phyloP scores from a whole-genome alignment of 2,888 invertebrate species.

The Heliconius charithonia region DNA sequence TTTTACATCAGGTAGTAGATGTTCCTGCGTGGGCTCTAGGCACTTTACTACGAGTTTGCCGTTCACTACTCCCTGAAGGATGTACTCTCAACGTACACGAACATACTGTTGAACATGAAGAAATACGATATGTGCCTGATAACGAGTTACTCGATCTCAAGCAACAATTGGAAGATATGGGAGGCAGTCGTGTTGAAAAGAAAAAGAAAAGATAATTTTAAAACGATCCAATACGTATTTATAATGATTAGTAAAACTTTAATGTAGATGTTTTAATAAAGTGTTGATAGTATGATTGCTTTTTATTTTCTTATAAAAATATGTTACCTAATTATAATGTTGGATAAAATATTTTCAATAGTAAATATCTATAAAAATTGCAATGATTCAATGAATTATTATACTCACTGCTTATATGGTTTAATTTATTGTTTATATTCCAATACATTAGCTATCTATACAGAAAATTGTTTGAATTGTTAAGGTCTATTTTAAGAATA shows the following conservation, averaged over 20 bases:
- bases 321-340: no score
- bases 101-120: conserved; percentile 87
- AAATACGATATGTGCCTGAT: conserved; percentile 92
- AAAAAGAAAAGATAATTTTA: conserved; percentile 65
- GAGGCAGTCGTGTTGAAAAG: conserved; percentile 78
- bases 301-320: neutral
- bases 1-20: conserved; percentile 78
- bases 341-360: no score
- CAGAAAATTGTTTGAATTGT: no score
- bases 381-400: no score
- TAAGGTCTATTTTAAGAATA: no score
- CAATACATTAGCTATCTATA: no score
- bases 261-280: conserved; percentile 27
- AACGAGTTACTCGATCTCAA: conserved; percentile 90
- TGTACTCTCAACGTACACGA: conserved; percentile 88
- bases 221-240: neutral
- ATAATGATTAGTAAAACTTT: conserved; percentile 6
- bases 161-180: conserved; percentile 88
- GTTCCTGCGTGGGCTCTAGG: conserved; percentile 86
- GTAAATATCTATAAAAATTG: no score
- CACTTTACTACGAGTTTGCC: conserved; percentile 88
- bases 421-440: no score
- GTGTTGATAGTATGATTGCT: neutral
- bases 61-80: conserved; percentile 90
- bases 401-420: no score